Evolutionary conservation across 2,888 invertebrate species (phyloP), one percentile per base, ranked within the genome.

Genomic region (Brachycybe producta): DNA sequence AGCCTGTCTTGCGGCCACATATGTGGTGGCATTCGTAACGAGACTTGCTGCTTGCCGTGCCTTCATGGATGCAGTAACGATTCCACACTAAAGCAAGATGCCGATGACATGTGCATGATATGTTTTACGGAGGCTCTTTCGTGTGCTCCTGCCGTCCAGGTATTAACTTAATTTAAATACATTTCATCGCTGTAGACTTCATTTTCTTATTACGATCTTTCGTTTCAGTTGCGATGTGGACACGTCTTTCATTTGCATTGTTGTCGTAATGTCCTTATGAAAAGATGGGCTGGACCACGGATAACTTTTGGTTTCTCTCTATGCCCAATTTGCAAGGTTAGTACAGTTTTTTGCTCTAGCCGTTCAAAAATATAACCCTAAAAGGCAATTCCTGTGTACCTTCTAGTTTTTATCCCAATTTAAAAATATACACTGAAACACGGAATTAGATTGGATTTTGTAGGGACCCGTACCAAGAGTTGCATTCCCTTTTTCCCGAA

Each of bases 41-140:
- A 97, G 69, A 60, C 62, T 11, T 71, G 74, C 7, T 97, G 95
- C 63, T 70, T 95, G 58, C 91, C 94, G 1, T 97, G 97, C 64
- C 71, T 97, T 56, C 81, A 84, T 60, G 82, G 91, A 2, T 94
- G 94, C 63, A 70, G 61, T 51, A 61, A 61, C 44, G 63, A 62
- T 34, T 41, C 52, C 8, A 54, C 60, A 11, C 72, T 95, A 45
- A 82, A 87, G 15, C 97, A 97, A 68, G 97, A 97, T 67, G 90
- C 90, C 0, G 97, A 97, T 62, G 97, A 97, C 65, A 92, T 97
- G 90, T 97, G 97, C 70, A 95, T 97, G 88, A 90, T 97, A 60
- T 97, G 97, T 67, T 97, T 97, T 70, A 91, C 92, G 0, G 97
- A 97, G 66, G 91, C 95, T 1, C 71, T 97, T 36, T 85, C 91